These are phyloP conservation scores for Glaucidium brasilianum DNA, from an alignment of 2,113 vertebrate genomes.

Conservation along the genomic window DNA sequence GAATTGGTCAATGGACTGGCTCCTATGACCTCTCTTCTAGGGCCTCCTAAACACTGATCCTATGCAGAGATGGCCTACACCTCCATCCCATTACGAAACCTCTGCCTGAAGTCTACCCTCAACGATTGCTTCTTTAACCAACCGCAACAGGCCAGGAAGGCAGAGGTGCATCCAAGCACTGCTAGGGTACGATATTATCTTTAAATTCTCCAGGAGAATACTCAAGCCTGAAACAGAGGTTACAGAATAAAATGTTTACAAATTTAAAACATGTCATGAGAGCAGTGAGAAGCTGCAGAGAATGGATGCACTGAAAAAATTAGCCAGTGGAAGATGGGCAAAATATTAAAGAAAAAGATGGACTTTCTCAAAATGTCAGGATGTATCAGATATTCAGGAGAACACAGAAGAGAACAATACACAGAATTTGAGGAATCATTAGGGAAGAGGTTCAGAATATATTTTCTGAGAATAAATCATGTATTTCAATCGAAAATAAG, in stretches of 20 bases:
- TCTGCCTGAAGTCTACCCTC: background rate
- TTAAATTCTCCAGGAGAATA: background rate
- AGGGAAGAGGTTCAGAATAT: background rate
- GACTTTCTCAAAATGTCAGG: background rate
- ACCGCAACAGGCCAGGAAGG: background rate
- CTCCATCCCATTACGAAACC: background rate
- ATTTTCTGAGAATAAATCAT: background rate
- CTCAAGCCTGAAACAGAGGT: background rate
- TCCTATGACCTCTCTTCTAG: background rate
- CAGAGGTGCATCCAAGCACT: background rate
- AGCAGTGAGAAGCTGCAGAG: background rate
- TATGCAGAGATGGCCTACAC: background rate
- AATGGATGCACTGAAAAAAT: background rate
- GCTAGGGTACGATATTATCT: background rate
- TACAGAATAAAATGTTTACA: background rate
- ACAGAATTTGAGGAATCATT: background rate
- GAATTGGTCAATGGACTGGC: background rate
- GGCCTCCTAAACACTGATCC: background rate
- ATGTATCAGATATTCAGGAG: background rate
- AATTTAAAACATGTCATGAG: background rate
- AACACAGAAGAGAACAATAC: background rate
- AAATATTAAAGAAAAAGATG: background rate
- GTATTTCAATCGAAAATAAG: background rate
- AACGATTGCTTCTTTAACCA: background rate
- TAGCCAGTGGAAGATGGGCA: background rate